A percentile compares a stretch with the other conserved stretches of the same genome.
Evolutionary conservation across 2,797 vertebrate species (phyloP).

Genomic region (Gouania willdenowi): DNA sequence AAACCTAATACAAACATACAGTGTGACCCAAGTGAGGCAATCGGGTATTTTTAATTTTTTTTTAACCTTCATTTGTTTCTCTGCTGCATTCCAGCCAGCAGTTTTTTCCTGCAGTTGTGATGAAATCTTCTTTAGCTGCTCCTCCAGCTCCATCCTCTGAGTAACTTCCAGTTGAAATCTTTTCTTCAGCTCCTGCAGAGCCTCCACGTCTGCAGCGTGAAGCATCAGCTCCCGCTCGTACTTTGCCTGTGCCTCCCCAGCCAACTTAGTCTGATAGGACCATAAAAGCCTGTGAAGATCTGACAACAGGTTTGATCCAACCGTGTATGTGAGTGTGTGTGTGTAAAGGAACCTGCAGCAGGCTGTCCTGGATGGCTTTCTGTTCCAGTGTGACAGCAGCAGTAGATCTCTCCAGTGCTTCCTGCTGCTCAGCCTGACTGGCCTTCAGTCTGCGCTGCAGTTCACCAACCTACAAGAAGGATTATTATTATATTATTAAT

Average conservation of each 20-base stretch:
- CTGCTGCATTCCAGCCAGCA: conserved; percentile 78
- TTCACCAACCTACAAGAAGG: conserved; percentile 77
- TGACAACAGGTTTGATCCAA: background rate
- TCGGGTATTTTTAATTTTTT: too few relatives aligned
- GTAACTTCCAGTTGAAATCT: conserved; percentile 73
- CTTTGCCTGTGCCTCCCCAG: conserved; percentile 90
- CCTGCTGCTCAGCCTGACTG: conserved; percentile 88
- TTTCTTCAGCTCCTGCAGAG: conserved; percentile 88
- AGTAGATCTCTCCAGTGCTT: conserved; percentile 86
- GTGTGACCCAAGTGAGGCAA: too few relatives aligned
- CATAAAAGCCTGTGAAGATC: background rate
- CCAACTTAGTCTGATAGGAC: conserved; percentile 63
- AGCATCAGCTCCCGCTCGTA: conserved; percentile 96
- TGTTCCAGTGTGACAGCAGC: conserved; percentile 85
- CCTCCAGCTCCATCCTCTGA: conserved; percentile 80
- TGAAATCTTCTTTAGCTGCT: conserved; percentile 80
- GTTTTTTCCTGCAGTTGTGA: conserved; percentile 79
- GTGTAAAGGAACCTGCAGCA: conserved; percentile 79
- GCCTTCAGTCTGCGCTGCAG: conserved; percentile 82
- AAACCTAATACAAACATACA: too few relatives aligned
- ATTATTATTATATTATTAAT: background rate
- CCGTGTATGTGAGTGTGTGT: background rate
- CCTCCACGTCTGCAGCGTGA: conserved; percentile 93
- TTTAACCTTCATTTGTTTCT: conserved; percentile 85
- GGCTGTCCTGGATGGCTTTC: conserved; percentile 87